Evolutionary conservation across 1,140 invertebrate genomes (phyloP).

Genomic region (Drosophila parvula): DNA sequence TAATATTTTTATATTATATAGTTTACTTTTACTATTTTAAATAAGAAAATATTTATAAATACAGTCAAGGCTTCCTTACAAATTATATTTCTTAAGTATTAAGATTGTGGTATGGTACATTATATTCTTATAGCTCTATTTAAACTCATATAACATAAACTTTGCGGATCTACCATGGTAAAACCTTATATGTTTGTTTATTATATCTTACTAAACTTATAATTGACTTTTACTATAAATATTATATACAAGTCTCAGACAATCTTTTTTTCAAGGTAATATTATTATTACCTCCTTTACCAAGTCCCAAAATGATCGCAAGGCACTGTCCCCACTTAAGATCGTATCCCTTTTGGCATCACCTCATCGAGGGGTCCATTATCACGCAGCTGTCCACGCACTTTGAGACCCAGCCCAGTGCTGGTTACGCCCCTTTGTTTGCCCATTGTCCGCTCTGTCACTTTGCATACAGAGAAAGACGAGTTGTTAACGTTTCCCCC

Average conservation of each 20-base stretch:
- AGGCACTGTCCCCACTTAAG: background rate
- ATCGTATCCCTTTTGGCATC: background rate
- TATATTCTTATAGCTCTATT: no score
- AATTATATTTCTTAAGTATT: no score
- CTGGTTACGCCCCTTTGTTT: conserved; percentile 48
- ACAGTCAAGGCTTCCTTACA: no score
- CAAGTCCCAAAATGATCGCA: no score
- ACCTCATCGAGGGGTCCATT: background rate
- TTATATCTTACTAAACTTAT: background rate
- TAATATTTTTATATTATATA: no score
- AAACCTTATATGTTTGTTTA: no score
- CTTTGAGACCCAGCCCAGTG: background rate
- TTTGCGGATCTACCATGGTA: no score
- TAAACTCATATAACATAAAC: no score
- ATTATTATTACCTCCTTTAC: background rate
- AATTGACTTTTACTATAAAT: background rate
- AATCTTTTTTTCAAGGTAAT: no score
- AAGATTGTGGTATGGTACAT: no score
- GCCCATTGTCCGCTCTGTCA: conserved; percentile 57
- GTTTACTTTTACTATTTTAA: background rate
- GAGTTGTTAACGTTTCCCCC: conserved; percentile 52
- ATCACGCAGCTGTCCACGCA: conserved; percentile 30
- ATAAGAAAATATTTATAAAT: background rate
- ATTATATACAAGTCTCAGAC: background rate
- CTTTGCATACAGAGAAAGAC: conserved; percentile 51